Evolutionary conservation across 2,797 vertebrate genomes (phyloP).

Genomic region (Chiroxiphia lanceolata): DNA sequence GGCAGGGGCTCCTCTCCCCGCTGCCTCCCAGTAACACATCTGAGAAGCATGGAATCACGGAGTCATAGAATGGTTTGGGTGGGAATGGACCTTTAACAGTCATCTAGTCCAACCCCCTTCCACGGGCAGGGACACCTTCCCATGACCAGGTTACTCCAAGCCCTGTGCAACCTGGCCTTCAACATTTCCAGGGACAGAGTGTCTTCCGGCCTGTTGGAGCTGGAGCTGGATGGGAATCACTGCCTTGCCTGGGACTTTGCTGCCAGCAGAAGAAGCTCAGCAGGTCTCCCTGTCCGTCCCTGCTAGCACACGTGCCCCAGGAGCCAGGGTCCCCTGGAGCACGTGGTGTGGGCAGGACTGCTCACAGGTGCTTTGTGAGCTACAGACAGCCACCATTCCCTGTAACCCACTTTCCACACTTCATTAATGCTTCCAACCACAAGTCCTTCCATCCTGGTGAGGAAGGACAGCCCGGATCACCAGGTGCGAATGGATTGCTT

Average conservation of each 20-base stretch:
- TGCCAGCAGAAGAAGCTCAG: neutral
- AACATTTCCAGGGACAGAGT: neutral
- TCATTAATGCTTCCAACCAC: neutral
- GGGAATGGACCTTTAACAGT: neutral
- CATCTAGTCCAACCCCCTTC: neutral
- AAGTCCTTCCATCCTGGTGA: neutral
- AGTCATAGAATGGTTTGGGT: neutral
- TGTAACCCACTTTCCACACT: neutral
- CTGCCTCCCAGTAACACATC: neutral
- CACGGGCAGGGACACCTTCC: neutral
- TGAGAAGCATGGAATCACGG: neutral
- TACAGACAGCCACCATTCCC: neutral
- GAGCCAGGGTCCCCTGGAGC: fast-evolving
- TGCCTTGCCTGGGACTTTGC: neutral
- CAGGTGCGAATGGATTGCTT: neutral
- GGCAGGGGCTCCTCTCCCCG: neutral
- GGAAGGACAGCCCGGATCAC: neutral
- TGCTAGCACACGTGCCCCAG: neutral
- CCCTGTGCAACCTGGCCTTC: neutral
- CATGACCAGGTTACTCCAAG: neutral
- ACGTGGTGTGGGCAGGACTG: fast-evolving
- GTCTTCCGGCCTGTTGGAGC: neutral
- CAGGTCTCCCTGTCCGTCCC: fast-evolving
- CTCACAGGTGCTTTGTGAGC: neutral
- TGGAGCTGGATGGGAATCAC: neutral